Conservation (phyloP, 2,797 vertebrate genomes). For the Arctocebus calabarensis region DNA sequence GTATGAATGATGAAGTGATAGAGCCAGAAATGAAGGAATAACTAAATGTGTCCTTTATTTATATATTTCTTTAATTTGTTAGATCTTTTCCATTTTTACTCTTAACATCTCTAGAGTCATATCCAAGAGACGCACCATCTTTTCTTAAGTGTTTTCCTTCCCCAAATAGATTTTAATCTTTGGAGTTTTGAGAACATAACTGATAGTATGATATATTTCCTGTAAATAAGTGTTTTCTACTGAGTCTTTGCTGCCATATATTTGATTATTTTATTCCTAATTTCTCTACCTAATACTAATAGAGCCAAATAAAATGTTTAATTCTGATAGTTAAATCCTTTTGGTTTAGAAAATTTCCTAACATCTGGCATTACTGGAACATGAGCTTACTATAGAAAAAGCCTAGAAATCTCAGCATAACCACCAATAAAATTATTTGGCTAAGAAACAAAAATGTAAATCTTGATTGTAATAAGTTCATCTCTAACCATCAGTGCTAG, state of each 20-base stretch:
- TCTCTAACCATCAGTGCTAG: background rate
- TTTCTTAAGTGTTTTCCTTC: background rate
- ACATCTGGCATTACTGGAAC: background rate
- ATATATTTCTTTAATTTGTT: background rate
- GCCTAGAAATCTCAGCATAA: background rate
- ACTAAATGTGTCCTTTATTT: background rate
- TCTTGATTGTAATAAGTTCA: background rate
- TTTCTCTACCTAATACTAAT: background rate
- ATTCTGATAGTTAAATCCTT: background rate
- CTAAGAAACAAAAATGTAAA: slow-evolving; percentile 31
- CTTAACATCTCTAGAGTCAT: background rate
- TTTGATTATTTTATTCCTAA: background rate
- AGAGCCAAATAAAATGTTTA: background rate
- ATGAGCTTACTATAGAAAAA: background rate
- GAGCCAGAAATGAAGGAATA: background rate
- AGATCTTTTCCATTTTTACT: background rate
- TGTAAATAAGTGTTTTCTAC: background rate
- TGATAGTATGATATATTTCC: background rate
- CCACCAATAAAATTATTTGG: background rate
- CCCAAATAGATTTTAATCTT: background rate
- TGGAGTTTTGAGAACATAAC: background rate
- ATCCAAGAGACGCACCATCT: background rate
- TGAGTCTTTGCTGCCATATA: background rate
- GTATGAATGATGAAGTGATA: background rate
- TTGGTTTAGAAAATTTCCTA: slow-evolving; percentile 8